Conservation (phyloP, 1,140 invertebrate genomes). For the Acromyrmex heyeri region DNA sequence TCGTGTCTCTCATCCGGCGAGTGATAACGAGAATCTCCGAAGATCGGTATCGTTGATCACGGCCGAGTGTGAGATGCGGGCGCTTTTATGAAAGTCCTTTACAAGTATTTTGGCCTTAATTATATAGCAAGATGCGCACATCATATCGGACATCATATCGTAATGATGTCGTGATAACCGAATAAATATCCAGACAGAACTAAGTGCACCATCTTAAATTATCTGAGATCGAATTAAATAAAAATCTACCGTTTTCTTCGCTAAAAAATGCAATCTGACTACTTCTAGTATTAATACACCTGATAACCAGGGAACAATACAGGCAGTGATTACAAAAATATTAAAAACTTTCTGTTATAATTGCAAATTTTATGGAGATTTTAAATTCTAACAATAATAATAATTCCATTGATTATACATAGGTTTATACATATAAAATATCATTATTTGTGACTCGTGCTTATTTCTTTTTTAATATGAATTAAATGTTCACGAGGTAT, state of each 20-base stretch:
- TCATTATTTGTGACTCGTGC: neutral
- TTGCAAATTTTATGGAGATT: neutral
- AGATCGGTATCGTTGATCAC: conserved; percentile 7
- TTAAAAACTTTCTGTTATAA: neutral
- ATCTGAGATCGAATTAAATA: neutral
- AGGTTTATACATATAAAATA: no score
- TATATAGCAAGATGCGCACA: neutral
- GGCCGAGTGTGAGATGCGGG: neutral
- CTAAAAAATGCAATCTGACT: neutral
- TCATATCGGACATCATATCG: neutral
- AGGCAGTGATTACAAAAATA: neutral
- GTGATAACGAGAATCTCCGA: conserved; percentile 29
- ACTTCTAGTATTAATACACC: neutral
- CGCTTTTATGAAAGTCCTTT: conserved; percentile 17
- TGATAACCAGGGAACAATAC: neutral
- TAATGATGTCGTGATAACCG: neutral
- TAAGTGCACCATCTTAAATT: neutral
- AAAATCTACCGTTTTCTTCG: neutral
- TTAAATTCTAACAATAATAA: neutral
- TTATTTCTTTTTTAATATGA: neutral
- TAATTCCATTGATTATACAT: no score
- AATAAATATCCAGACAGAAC: neutral
- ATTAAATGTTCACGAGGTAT: neutral
- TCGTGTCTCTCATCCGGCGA: conserved; percentile 37
- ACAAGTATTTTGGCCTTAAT: neutral